Base-by-base conservation (phyloP, 2,888 invertebrate genomes). In the Sesia apiformis region DNA sequence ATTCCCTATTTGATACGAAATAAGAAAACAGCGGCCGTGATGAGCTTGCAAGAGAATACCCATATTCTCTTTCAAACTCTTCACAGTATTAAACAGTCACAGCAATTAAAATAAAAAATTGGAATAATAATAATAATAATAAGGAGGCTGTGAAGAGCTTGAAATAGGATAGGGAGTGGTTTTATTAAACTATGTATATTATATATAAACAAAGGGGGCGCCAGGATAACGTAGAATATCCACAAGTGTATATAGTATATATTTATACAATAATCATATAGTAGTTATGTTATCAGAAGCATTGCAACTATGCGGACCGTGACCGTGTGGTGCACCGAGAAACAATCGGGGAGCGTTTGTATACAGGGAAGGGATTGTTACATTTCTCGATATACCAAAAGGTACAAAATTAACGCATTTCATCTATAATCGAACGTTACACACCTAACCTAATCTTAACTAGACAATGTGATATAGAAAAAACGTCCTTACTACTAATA, bases 391-490 rank as follows among this genome's bases (percentile, higher is more conserved):
- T 46, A 46, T 6, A 46, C 46, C 7, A 46, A 23, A 23, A 23
- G 23, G 23, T 23, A 23, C 23, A 46, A 46, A 46, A 46, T 46
- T 8, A 46, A 41, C 23, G 23, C 23, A 23, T 23, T 23, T 23
- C 23, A 23, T 23, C 23, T 23, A 23, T 5, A 41, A 46, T 8
- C n/a, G 39, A 8, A 52, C 46, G 46, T 46, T 46, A 46, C 46
- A 46, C 46, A 8, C n/a, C 46, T 46, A 46, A 46, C 23, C 4
- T 8, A 23, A 8, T 46, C 78, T 80, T 81, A 84, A 46, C 72
- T 78, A 78, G 74, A 72, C 68, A 74, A 80, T 81, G 83, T 81
- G 79, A 83, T 84, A 84, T 84, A 83, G 72, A 78, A 83, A 82
- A 81, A 82, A 81, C 76, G 80, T 72, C 77, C 81, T 81, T 81